These are phyloP conservation scores for Beaufortia kweichowensis DNA, from an alignment of 2,113 vertebrate species.

Conservation along the genomic window DNA sequence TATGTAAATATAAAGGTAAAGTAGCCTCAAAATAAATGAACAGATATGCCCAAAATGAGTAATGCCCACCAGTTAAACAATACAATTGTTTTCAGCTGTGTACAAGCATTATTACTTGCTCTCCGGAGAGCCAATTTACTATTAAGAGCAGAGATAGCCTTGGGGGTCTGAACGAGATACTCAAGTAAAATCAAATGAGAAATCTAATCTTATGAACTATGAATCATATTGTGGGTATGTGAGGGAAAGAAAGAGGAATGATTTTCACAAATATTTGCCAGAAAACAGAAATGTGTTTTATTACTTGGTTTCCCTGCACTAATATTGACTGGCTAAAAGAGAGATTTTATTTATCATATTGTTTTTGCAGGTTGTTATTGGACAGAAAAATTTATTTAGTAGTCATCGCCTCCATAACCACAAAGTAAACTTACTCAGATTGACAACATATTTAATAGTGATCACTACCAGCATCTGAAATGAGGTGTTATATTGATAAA, in stretches of 20 bases:
- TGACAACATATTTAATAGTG: background rate
- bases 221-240: constrained; percentile 8
- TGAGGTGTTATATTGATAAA: background rate
- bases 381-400: background rate
- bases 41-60: constrained; percentile 37
- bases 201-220: constrained; percentile 11
- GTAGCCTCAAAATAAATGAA: constrained; percentile 29
- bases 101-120: constrained; percentile 34
- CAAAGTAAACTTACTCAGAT: too few relatives aligned
- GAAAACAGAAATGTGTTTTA: background rate
- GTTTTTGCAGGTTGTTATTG: background rate
- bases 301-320: background rate
- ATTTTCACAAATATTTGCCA: background rate
- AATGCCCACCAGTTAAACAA: constrained; percentile 35
- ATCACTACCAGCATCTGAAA: background rate
- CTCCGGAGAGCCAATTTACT: constrained; percentile 32
- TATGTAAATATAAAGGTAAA: constrained; percentile 15
- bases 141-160: constrained; percentile 16
- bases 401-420: too few relatives aligned
- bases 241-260: background rate
- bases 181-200: constrained; percentile 30
- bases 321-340: background rate
- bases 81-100: constrained; percentile 35
- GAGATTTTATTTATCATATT: too few relatives aligned
- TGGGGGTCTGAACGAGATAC: constrained; percentile 32